Conservation (phyloP, 1,140 invertebrate genomes). For the Caenorhabditis inopinata region DNA sequence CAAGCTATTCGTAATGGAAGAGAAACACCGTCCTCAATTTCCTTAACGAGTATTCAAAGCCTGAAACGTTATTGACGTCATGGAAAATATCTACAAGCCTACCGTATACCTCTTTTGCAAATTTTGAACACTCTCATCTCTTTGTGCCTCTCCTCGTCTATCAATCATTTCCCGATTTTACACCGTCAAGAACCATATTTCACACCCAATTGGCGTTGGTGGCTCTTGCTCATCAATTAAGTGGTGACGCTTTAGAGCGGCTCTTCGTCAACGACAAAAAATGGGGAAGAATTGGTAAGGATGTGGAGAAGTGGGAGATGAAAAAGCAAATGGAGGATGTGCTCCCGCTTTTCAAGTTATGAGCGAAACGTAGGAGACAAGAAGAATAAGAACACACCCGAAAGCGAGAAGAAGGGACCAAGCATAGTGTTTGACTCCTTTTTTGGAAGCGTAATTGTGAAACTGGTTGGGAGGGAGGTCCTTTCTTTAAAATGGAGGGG, state of each 20-base stretch:
- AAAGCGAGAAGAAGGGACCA: neutral
- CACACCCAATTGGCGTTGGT: constrained; percentile 7
- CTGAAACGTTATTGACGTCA: too few species aligned
- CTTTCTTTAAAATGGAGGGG: neutral
- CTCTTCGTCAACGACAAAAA: neutral
- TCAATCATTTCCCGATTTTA: constrained; percentile 29
- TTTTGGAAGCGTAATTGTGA: constrained; percentile 34
- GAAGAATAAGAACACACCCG: neutral
- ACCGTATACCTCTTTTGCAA: neutral
- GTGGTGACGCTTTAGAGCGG: neutral
- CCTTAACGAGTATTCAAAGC: too few species aligned
- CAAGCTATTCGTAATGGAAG: too few species aligned
- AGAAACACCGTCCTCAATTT: too few species aligned
- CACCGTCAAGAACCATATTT: constrained; percentile 18
- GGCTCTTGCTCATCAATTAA: neutral
- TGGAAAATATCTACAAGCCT: neutral
- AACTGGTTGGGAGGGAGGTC: constrained; percentile 28
- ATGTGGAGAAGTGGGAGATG: neutral
- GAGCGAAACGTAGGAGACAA: neutral
- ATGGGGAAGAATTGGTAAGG: neutral
- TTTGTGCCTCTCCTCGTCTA: neutral
- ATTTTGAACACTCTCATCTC: neutral
- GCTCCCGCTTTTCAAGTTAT: constrained; percentile 11
- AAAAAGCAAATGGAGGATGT: neutral
- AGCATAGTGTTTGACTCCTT: constrained; percentile 18